Conservation (phyloP, 2,888 invertebrate genomes). For the Drosophila subsilvestris region DNA sequence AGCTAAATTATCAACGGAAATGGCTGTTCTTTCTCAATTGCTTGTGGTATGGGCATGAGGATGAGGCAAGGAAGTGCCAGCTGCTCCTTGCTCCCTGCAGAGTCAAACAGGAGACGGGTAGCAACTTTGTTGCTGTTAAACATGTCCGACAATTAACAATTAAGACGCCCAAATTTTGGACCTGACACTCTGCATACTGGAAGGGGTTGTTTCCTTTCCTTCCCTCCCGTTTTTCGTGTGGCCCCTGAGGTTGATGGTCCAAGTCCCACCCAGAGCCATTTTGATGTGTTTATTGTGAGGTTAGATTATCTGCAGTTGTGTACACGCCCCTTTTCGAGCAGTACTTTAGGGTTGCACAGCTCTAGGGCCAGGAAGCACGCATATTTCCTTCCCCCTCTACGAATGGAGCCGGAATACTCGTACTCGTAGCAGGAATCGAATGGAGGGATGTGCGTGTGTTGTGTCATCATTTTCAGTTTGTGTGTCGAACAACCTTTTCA, state of each 20-base stretch:
- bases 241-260: conserved; percentile 22
- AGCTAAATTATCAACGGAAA: conserved; percentile 56
- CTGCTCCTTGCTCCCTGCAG: conserved; percentile 42
- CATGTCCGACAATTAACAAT: conserved; percentile 68
- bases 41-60: conserved; percentile 16
- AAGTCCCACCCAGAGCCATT: conserved; percentile 59
- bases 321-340: conserved; percentile 58
- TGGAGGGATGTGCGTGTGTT: not conserved
- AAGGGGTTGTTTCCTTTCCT: conserved; percentile 47
- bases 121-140: conserved; percentile 53
- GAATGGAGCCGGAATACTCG: not conserved
- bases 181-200: conserved; percentile 7
- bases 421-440: not conserved
- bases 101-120: conserved; percentile 6
- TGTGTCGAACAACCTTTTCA: not conserved
- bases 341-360: conserved; percentile 6
- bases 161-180: conserved; percentile 36
- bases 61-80: conserved; percentile 55
- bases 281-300: conserved; percentile 67
- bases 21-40: conserved; percentile 42
- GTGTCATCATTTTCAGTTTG: not conserved
- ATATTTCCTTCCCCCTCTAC: not conserved
- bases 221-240: conserved; percentile 2
- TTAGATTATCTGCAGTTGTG: conserved; percentile 53
- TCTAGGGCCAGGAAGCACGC: conserved; percentile 35